A percentile compares a stretch with the other conserved stretches of the same genome.
Conservation (phyloP, 1,140 invertebrate species). For the Andrena cerasifolii region DNA sequence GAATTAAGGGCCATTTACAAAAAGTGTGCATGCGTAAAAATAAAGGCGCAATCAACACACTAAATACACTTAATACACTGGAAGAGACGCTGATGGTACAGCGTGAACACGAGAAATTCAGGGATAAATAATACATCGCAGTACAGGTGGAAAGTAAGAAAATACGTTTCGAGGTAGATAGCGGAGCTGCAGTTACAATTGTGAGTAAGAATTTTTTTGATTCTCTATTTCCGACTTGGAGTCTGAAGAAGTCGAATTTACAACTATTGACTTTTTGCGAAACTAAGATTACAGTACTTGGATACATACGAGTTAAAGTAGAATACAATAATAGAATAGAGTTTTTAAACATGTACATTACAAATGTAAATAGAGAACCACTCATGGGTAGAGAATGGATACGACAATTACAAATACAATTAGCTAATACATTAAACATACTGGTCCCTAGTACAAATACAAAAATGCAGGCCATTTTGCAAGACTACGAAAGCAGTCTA, state of each 20-base stretch:
- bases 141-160: background rate
- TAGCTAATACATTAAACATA: background rate
- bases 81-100: background rate
- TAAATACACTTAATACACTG: too few species aligned
- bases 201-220: background rate
- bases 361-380: background rate
- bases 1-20: background rate
- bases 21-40: background rate
- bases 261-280: slow-evolving; percentile 12
- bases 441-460: background rate
- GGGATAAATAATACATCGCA: background rate
- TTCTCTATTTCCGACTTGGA: background rate
- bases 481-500: background rate
- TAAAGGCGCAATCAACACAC: background rate
- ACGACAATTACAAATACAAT: background rate
- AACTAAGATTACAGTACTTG: background rate
- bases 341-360: slow-evolving; percentile 4
- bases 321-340: background rate
- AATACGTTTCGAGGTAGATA: slow-evolving; percentile 15
- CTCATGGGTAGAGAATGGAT: slow-evolving; percentile 19
- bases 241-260: background rate
- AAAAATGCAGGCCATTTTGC: background rate
- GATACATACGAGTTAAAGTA: background rate
- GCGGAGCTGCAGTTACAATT: background rate
- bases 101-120: background rate